Conservation (phyloP, 2,888 invertebrate genomes). For the Congeria kusceri region DNA sequence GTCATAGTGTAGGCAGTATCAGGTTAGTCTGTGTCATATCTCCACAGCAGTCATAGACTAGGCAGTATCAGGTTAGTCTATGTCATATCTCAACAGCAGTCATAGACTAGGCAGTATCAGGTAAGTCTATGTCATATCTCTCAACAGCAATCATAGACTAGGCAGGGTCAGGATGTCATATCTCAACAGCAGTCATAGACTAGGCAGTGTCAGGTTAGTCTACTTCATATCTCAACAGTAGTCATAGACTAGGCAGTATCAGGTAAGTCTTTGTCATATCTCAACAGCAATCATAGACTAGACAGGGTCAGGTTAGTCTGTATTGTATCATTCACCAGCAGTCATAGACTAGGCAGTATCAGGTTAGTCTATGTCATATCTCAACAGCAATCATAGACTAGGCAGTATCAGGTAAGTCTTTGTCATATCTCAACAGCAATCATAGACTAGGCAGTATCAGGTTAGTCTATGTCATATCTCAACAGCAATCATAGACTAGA, state of each 20-base stretch:
- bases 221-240: conserved; percentile 87
- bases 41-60: conserved; percentile 86
- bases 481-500: conserved; percentile 86
- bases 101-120: too few relatives aligned
- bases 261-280: conserved; percentile 53
- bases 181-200: conserved; percentile 86
- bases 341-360: too few relatives aligned
- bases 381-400: too few relatives aligned
- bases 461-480: conserved; percentile 87
- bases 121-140: conserved; percentile 86
- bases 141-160: conserved; percentile 86
- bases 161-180: conserved; percentile 83
- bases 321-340: too few relatives aligned
- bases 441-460: conserved; percentile 85
- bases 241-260: conserved; percentile 86
- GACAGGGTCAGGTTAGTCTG: conserved; percentile 86
- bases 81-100: conserved; percentile 87
- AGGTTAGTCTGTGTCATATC: conserved; percentile 87
- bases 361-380: too few relatives aligned
- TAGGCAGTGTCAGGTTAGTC: conserved; percentile 86
- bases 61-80: conserved; percentile 86
- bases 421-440: too few relatives aligned
- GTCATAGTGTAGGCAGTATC: conserved; percentile 86
- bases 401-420: too few relatives aligned
- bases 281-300: conserved; percentile 86